A percentile compares a stretch with the other conserved stretches of the same genome.
Evolutionary conservation across 2,888 invertebrate genomes (phyloP).

Genomic region (Aplocera efformata): DNA sequence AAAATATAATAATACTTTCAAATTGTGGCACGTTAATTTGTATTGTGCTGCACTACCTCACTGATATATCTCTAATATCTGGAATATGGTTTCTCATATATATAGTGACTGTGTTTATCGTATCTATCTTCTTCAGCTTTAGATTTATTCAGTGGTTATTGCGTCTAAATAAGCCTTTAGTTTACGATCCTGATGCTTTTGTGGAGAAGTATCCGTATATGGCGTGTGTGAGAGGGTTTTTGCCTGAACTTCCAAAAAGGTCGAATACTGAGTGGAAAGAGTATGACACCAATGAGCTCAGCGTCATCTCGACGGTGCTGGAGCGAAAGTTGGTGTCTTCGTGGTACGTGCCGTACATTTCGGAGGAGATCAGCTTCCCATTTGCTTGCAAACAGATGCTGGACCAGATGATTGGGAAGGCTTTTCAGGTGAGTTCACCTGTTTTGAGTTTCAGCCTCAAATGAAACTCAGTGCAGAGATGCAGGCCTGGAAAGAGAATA

Average conservation of each 20-base stretch:
- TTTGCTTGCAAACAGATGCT: conserved; percentile 75
- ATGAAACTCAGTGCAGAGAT: too few relatives aligned
- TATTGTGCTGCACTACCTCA: conserved; percentile 56
- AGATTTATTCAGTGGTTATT: conserved; percentile 76
- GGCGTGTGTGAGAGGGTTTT: conserved; percentile 34
- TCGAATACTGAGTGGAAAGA: conserved; percentile 46
- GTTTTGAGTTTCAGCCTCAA: too few relatives aligned
- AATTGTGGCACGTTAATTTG: conserved; percentile 52
- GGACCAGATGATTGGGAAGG: conserved; percentile 71
- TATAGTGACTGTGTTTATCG: conserved; percentile 56
- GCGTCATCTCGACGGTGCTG: conserved; percentile 69
- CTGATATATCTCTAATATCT: conserved; percentile 62
- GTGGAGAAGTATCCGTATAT: conserved; percentile 50
- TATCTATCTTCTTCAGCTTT: conserved; percentile 72
- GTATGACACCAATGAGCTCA: conserved; percentile 70
- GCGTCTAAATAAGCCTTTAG: conserved; percentile 73
- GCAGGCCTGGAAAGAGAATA: too few relatives aligned
- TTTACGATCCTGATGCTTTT: conserved; percentile 58
- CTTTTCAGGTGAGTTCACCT: conserved; percentile 69
- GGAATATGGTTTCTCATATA: conserved; percentile 71
- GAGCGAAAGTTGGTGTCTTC: conserved; percentile 70
- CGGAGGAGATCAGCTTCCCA: conserved; percentile 73
- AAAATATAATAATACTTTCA: conserved; percentile 53
- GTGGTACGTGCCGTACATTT: conserved; percentile 72
- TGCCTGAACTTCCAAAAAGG: conserved; percentile 39